Percentiles rank a stretch among this genome's conserved stretches.
phyloP scores from a whole-genome alignment of 2,797 vertebrate genomes.

The Orientallactaga sibirica region DNA sequence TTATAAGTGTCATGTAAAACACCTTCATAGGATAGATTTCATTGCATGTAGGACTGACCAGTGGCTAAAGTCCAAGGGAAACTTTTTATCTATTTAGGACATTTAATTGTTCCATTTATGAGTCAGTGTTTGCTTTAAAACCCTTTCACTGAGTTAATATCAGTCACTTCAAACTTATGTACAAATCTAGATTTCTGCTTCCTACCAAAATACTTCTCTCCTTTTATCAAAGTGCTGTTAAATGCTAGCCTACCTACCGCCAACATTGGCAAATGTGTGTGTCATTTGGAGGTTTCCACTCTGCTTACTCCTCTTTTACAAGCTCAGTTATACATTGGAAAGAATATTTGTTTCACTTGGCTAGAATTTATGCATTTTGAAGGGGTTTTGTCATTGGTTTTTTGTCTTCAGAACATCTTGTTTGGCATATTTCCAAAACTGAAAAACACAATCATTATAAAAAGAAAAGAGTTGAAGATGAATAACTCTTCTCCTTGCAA shows the following conservation, averaged over 20 bases:
- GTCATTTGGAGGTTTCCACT: neutral
- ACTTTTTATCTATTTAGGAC: neutral
- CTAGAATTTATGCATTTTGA: constrained; percentile 30
- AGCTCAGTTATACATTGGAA: neutral
- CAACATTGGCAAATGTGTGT: neutral
- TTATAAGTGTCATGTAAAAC: neutral
- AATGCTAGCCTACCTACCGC: neutral
- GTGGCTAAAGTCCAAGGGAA: neutral
- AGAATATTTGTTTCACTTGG: neutral
- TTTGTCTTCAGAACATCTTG: constrained; percentile 30
- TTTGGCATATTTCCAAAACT: constrained; percentile 40
- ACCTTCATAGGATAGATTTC: too few species aligned
- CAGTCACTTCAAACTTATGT: neutral
- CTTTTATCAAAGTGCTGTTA: neutral
- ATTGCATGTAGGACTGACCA: neutral
- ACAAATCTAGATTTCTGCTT: neutral
- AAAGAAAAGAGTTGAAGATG: neutral
- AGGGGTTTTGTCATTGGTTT: neutral
- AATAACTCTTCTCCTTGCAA: constrained; percentile 22
- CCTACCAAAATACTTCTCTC: neutral
- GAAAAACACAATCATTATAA: constrained; percentile 29
- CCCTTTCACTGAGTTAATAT: neutral
- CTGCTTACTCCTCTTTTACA: neutral
- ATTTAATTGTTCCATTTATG: neutral
- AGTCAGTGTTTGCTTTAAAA: neutral